These are phyloP conservation scores for Eurypyga helias DNA, from an alignment of 2,113 vertebrate genomes.

Conservation along the genomic window DNA sequence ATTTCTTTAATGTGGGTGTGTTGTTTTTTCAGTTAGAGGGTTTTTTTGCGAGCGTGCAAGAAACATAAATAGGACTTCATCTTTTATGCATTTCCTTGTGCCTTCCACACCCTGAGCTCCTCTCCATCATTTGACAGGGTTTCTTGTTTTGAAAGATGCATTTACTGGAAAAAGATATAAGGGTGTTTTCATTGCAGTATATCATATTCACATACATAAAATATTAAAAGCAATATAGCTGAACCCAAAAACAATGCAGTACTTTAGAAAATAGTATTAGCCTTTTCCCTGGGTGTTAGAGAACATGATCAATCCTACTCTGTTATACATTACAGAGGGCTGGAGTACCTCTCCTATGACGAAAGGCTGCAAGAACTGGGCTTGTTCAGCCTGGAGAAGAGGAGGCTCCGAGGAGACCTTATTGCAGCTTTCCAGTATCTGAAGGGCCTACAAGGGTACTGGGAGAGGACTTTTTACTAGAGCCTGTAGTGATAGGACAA, in stretches of 20 bases:
- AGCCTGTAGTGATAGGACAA: too few relatives aligned
- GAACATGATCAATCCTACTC: not conserved
- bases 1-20: conserved; percentile 32
- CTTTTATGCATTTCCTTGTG: conserved; percentile 58
- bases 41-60: not conserved
- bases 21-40: not conserved
- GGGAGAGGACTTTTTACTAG: too few relatives aligned
- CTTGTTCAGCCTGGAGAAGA: too few relatives aligned
- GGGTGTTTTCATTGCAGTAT: conserved; percentile 17
- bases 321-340: not conserved
- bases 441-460: too few relatives aligned
- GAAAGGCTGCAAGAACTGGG: too few relatives aligned
- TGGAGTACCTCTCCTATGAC: too few relatives aligned
- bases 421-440: too few relatives aligned
- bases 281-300: not conserved
- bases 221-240: conserved; percentile 35
- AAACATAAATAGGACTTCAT: conserved; percentile 66
- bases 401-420: too few relatives aligned
- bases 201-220: conserved; percentile 37
- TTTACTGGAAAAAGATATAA: conserved; percentile 32
- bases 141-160: conserved; percentile 15
- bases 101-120: conserved; percentile 24
- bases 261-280: conserved; percentile 9
- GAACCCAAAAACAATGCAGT: not conserved
- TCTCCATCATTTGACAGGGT: conserved; percentile 7